Conservation (phyloP, 1,140 invertebrate genomes). For the Phenacoccus solenopsis region DNA sequence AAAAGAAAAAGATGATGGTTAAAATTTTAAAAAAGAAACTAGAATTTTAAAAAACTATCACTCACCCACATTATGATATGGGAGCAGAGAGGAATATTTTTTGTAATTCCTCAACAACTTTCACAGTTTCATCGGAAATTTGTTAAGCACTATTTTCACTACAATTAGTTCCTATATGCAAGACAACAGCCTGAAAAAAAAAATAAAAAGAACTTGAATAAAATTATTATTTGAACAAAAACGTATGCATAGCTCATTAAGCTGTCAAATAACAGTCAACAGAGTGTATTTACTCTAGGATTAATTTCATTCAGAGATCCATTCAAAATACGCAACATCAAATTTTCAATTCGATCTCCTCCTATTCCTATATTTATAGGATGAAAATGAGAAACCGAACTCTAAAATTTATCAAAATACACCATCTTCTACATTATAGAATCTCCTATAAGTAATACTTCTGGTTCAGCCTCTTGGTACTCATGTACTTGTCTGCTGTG, state of each 20-base stretch:
- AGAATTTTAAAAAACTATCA: constrained; percentile 27
- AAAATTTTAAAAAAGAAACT: not conserved
- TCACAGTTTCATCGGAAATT: constrained; percentile 63
- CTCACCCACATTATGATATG: constrained; percentile 72
- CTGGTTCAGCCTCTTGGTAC: constrained; percentile 71
- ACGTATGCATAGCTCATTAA: too few relatives aligned
- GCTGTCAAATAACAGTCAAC: too few relatives aligned
- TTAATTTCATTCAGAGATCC: constrained; percentile 75
- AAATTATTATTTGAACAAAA: not conserved
- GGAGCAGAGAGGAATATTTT: constrained; percentile 60
- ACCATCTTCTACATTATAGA: constrained; percentile 63
- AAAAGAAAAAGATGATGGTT: not conserved
- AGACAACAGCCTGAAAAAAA: constrained; percentile 61
- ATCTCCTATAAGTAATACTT: constrained; percentile 79
- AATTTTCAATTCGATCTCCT: constrained; percentile 72
- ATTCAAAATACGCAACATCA: constrained; percentile 76
- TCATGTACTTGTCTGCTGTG: constrained; percentile 69
- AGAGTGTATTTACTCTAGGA: constrained; percentile 68
- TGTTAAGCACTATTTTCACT: constrained; percentile 58
- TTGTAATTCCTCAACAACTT: constrained; percentile 56
- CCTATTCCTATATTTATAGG: constrained; percentile 83
- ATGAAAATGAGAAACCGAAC: constrained; percentile 47
- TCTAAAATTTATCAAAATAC: constrained; percentile 70
- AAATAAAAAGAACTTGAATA: constrained; percentile 24
- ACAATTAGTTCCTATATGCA: constrained; percentile 80